A percentile compares a stretch with the other conserved stretches of the same genome.
phyloP scores from a whole-genome alignment of 2,797 vertebrate genomes.

The Bovichtus diacanthus region DNA sequence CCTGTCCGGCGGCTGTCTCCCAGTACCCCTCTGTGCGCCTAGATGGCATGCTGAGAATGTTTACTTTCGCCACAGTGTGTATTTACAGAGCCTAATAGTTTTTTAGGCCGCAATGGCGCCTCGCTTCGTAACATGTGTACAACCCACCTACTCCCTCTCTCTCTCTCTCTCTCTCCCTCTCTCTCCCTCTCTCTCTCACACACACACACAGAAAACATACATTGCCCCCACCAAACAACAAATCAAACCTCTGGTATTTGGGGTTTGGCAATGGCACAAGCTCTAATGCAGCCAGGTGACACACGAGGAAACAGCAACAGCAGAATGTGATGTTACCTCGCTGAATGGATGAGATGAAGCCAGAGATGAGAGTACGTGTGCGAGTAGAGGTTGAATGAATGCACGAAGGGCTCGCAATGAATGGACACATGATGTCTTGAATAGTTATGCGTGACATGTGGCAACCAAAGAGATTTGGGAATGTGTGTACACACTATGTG shows the following conservation, averaged over 20 bases:
- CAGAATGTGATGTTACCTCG: conserved; percentile 51
- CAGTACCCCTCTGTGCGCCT: conserved; percentile 80
- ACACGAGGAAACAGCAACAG: conserved; percentile 44
- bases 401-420: conserved; percentile 48
- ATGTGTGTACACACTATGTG: conserved; percentile 35
- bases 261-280: conserved; percentile 47
- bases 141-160: conserved; percentile 69
- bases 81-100: conserved; percentile 87
- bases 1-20: conserved; percentile 79
- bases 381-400: conserved; percentile 50
- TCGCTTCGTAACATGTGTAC: conserved; percentile 83
- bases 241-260: conserved; percentile 69
- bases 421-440: conserved; percentile 58
- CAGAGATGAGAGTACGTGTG: conserved; percentile 27
- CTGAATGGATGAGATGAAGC: conserved; percentile 37
- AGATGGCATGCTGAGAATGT: conserved; percentile 85
- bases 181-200: conserved; percentile 32
- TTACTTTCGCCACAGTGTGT: conserved; percentile 85
- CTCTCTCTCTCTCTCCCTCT: conserved; percentile 27
- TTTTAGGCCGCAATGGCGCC: conserved; percentile 87
- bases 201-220: conserved; percentile 50
- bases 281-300: conserved; percentile 62
- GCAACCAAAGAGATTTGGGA: conserved; percentile 38
- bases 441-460: conserved; percentile 54
- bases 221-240: conserved; percentile 62